Percentiles rank a stretch among this genome's conserved stretches.
Conservation (phyloP, 2,797 vertebrate genomes). For the Clamator glandarius region DNA sequence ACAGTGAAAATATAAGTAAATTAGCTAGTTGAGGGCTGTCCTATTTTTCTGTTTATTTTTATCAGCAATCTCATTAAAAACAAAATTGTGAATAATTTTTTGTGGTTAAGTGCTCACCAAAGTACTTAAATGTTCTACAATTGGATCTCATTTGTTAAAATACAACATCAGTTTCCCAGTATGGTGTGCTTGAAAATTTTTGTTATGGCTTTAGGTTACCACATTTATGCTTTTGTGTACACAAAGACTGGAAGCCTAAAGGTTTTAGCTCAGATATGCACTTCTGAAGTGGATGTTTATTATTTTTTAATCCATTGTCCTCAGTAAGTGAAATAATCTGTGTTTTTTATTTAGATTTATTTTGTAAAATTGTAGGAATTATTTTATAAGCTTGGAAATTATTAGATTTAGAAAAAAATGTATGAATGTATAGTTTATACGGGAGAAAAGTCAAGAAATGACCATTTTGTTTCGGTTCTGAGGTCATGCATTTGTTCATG, state of each 20-base stretch:
- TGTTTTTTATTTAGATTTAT: background rate
- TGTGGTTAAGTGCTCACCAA: background rate
- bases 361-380: background rate
- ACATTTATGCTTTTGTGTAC: background rate
- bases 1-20: background rate
- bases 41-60: background rate
- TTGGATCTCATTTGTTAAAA: background rate
- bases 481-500: background rate
- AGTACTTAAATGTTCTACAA: background rate
- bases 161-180: background rate
- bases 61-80: background rate
- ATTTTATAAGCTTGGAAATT: background rate
- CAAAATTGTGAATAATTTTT: background rate
- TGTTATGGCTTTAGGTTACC: background rate
- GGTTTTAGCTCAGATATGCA: background rate
- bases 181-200: background rate
- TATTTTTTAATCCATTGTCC: background rate
- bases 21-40: background rate
- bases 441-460: background rate
- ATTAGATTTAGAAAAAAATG: background rate
- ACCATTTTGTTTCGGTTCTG: background rate
- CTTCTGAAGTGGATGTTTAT: background rate
- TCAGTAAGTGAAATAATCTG: background rate
- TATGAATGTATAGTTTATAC: background rate
- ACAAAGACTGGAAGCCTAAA: background rate